Evolutionary conservation across 2,888 invertebrate species (phyloP), one percentile per base, ranked within the genome.

Genomic region (Tuberolachnus salignus): DNA sequence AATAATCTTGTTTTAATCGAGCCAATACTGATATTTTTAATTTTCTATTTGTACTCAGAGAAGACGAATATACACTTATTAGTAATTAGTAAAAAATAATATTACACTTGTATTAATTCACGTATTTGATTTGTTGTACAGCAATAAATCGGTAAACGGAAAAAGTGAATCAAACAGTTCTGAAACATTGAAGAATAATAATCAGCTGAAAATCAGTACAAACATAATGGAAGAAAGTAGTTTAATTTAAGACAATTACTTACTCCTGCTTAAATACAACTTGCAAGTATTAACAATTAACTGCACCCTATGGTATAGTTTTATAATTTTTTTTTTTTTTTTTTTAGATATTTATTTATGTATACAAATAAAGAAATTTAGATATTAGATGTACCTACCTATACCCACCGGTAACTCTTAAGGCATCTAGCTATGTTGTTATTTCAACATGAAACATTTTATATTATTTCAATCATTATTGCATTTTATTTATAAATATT

Each of bases 161-260:
- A 78, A 78, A 69, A 78, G 78, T 61, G 78, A 78, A 69, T 78
- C 49, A 23, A 69, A 69, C 13, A 78, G 61, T 49, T 46, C 34
- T 21, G 26, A 34, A 34, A 13, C 4, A 19, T 21, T 10, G n/a
- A 61, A 59, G 8, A 61, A 34, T 51, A 78, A 78, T 16, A 69
- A 78, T n/a, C 78, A 51, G 26, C 13, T 26, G 49, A 78, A 57
- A 11, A 61, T 46, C 19, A 75, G 67, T 69, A 34, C 46, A 34
- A 69, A 34, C 11, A 51, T 21, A 13, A 42, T 34, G n/a, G 23
- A 66, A 21, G 34, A 59, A 51, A 78, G 69, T 59, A 78, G 78
- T 23, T 78, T 78, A 78, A 78, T 78, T 51, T 78, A 78, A 34
- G 34, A 34, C 3, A n/a, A n/a, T n/a, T n/a, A n/a, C n/a, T 3